phyloP scores from a whole-genome alignment of 2,888 invertebrate genomes.

The Brachylomia viminalis region DNA sequence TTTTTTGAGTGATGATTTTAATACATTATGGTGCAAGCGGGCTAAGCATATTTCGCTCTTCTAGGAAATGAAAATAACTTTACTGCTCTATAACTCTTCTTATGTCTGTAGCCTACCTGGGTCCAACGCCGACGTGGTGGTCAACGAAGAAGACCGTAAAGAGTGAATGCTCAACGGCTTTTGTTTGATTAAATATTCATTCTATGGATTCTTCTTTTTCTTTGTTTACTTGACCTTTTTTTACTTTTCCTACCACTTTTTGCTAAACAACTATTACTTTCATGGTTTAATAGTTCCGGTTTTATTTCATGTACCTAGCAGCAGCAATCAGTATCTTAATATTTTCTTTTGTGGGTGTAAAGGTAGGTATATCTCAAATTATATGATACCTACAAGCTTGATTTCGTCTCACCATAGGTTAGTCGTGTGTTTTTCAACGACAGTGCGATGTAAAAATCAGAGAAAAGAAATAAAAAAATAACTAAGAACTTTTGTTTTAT shows the following conservation, averaged over 20 bases:
- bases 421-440: not conserved
- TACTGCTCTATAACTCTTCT: slow-evolving; percentile 19
- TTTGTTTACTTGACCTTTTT: not conserved
- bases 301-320: not conserved
- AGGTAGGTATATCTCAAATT: not conserved
- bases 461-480: not conserved
- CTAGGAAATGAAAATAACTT: not conserved
- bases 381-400: not conserved
- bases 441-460: not conserved
- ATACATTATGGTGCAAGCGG: not conserved
- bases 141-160: not conserved
- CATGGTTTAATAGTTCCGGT: not conserved
- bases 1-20: not conserved
- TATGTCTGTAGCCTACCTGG: slow-evolving; percentile 38
- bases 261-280: not conserved
- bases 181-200: slow-evolving; percentile 37
- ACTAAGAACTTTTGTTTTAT: not conserved
- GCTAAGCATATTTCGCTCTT: not conserved
- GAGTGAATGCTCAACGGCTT: not conserved
- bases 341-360: not conserved
- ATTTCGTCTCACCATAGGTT: not conserved
- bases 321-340: not conserved
- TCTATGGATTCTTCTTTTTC: slow-evolving; percentile 12
- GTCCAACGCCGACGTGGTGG: not conserved
- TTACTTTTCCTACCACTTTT: not conserved